These are phyloP conservation scores for Eretmodus cyanostictus DNA, from an alignment of 2,113 vertebrate genomes.

Conservation along the genomic window DNA sequence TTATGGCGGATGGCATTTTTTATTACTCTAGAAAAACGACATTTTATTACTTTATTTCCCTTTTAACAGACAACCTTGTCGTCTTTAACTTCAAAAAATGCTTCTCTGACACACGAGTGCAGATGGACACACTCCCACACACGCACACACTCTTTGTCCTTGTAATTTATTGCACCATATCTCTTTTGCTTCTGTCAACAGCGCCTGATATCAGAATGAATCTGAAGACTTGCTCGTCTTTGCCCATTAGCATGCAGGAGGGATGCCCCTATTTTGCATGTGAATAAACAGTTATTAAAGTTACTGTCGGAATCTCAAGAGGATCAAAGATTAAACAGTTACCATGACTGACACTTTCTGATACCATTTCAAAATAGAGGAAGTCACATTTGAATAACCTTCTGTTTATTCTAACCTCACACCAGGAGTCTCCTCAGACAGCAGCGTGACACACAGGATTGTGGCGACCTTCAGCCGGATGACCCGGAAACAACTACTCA, in stretches of 20 bases:
- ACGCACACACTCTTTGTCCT: background rate
- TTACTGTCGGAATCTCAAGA: constrained; percentile 1
- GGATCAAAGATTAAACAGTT: constrained; percentile 34
- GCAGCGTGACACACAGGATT: background rate
- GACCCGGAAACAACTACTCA: background rate
- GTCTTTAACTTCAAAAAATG: background rate
- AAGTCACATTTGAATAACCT: constrained; percentile 8
- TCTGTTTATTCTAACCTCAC: background rate
- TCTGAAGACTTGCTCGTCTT: constrained; percentile 16
- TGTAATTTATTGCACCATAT: background rate
- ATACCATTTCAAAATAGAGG: background rate
- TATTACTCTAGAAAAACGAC: background rate
- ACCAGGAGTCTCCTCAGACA: background rate
- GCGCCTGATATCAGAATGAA: constrained; percentile 5
- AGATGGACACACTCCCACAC: background rate
- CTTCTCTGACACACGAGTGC: background rate
- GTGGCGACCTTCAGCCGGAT: background rate
- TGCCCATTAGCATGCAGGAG: constrained; percentile 27
- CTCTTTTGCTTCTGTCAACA: constrained; percentile 4
- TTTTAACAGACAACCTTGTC: background rate
- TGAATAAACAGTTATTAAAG: constrained; percentile 45
- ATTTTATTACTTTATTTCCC: background rate
- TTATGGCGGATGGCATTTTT: background rate
- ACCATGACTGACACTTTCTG: background rate
- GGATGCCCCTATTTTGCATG: constrained; percentile 6